phyloP scores from a whole-genome alignment of 1,140 invertebrate genomes.

The Pachypeltis micranthus region DNA sequence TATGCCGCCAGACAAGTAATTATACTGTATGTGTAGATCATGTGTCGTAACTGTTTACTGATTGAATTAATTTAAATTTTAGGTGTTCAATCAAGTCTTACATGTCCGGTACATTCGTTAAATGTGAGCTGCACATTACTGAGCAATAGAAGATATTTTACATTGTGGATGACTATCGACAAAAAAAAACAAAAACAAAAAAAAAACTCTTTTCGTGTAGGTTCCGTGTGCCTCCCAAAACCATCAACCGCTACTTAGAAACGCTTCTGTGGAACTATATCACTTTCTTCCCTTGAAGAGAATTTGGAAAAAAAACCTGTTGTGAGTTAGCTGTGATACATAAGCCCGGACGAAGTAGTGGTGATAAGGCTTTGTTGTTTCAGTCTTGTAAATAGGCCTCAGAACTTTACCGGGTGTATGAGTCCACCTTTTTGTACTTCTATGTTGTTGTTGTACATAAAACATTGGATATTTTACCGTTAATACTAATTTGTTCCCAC shows the following conservation, averaged over 20 bases:
- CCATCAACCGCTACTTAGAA: background rate
- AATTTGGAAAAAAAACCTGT: background rate
- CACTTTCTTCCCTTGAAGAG: background rate
- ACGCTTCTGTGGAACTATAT: background rate
- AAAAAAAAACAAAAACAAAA: background rate
- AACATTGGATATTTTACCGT: background rate
- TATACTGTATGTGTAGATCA: no score
- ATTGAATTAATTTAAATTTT: no score
- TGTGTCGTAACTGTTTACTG: no score
- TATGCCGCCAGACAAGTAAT: no score
- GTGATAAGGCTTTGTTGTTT: background rate
- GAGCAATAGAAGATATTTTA: background rate
- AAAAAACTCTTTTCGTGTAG: background rate
- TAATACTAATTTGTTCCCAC: no score
- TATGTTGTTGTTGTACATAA: background rate
- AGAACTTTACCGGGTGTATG: background rate
- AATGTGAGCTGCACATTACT: background rate
- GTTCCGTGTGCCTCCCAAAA: background rate
- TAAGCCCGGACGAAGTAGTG: conserved; percentile 15
- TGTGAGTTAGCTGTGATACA: conserved; percentile 20
- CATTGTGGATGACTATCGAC: background rate
- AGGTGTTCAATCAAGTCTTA: background rate
- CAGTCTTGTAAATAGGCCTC: conserved; percentile 10
- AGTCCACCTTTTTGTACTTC: background rate
- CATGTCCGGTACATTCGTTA: background rate